A percentile compares a stretch with the other conserved stretches of the same genome.
Evolutionary conservation across 2,113 vertebrate genomes (phyloP).

Genomic region (Anolis sagrei): DNA sequence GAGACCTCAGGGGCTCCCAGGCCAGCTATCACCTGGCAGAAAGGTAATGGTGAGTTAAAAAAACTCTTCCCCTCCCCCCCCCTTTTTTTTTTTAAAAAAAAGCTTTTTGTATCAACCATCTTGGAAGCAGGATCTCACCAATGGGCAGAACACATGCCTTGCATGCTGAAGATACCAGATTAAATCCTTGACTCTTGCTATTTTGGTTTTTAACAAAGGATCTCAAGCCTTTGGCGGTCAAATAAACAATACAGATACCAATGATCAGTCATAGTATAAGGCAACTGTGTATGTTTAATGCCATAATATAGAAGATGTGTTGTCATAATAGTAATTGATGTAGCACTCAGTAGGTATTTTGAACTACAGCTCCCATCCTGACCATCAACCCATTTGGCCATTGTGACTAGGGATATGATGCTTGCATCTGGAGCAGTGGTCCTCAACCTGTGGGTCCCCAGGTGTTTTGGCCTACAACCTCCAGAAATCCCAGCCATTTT

Average conservation of each 20-base stretch:
- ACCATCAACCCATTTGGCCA: neutral
- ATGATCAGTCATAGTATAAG: neutral
- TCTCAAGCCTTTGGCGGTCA: neutral
- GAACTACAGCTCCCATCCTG: neutral
- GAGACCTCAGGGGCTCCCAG: slow-evolving; percentile 95
- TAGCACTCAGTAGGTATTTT: neutral
- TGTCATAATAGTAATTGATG: too few species aligned
- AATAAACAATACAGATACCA: neutral
- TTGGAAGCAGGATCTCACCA: neutral
- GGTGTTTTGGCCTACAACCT: too few species aligned
- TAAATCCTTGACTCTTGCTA: neutral
- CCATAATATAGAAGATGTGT: too few species aligned
- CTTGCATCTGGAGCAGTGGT: too few species aligned
- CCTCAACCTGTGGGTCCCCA: too few species aligned
- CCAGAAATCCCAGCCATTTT: too few species aligned
- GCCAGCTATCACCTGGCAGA: slow-evolving; percentile 98
- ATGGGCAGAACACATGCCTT: neutral
- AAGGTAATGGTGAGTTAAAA: slow-evolving; percentile 78
- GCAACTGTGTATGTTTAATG: neutral
- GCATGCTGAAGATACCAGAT: neutral
- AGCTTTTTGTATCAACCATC: neutral
- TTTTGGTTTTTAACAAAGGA: neutral
- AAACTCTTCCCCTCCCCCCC: neutral
- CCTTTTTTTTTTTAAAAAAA: neutral
- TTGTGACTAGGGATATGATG: neutral